Conservation (phyloP, 2,797 vertebrate species). For the Erethizon dorsatum region DNA sequence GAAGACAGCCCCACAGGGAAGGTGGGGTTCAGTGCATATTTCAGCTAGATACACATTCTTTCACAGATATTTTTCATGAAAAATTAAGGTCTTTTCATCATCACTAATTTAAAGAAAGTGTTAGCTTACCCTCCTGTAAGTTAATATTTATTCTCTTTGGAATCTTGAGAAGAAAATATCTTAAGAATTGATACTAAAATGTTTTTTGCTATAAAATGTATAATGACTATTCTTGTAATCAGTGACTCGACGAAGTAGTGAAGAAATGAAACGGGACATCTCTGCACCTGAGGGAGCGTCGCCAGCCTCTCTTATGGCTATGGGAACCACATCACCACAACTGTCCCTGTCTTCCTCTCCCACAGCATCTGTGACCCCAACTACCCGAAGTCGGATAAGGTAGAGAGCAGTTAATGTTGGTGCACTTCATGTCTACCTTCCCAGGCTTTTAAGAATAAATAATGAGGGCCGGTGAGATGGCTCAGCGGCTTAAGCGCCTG, state of each 20-base stretch:
- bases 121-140: not conserved
- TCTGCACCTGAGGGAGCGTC: slow-evolving; percentile 93
- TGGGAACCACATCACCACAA: slow-evolving; percentile 94
- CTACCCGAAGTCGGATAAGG: slow-evolving; percentile 96
- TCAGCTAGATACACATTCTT: not conserved
- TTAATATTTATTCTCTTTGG: not conserved
- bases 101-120: not conserved
- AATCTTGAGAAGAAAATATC: not conserved
- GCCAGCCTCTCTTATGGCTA: slow-evolving; percentile 94
- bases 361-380: slow-evolving; percentile 96
- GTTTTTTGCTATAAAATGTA: not conserved
- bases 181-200: not conserved
- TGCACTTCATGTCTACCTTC: not conserved
- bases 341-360: slow-evolving; percentile 95
- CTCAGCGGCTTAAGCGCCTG: no score
- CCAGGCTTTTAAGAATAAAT: not conserved
- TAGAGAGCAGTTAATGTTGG: slow-evolving; percentile 77
- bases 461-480: no score
- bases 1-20: not conserved
- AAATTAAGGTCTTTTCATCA: not conserved
- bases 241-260: slow-evolving; percentile 96
- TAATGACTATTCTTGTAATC: slow-evolving; percentile 74
- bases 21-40: not conserved
- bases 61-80: not conserved
- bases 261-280: slow-evolving; percentile 96